Evolutionary conservation across 2,888 invertebrate genomes (phyloP).

Genomic region (Pogonocherus hispidulus): DNA sequence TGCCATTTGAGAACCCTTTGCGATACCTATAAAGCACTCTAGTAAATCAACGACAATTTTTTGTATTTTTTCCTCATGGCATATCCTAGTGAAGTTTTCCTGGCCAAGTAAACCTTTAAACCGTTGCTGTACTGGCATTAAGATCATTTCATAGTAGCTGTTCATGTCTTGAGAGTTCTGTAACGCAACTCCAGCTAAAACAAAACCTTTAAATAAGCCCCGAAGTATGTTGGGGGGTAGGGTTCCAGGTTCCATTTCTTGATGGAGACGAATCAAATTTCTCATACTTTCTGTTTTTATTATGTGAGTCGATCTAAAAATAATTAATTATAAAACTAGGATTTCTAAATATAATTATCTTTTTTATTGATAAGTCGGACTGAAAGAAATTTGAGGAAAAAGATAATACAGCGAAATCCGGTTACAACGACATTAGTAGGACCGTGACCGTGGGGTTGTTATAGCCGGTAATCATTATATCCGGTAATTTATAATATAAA

Average conservation of each 20-base stretch:
- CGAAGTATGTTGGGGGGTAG: constrained; percentile 75
- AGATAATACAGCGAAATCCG: too few species aligned
- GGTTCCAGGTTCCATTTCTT: constrained; percentile 69
- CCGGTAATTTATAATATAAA: too few species aligned
- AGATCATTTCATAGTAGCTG: constrained; percentile 66
- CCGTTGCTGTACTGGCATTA: constrained; percentile 69
- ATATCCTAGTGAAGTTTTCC: constrained; percentile 71
- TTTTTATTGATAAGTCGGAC: not conserved
- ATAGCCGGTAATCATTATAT: too few species aligned
- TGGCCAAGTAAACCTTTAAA: constrained; percentile 72
- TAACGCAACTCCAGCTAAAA: constrained; percentile 74
- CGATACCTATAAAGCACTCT: constrained; percentile 82
- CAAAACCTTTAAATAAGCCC: constrained; percentile 81
- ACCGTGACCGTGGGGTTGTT: too few species aligned
- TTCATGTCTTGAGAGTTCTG: constrained; percentile 59
- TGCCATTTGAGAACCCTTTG: constrained; percentile 72
- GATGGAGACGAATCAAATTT: constrained; percentile 71
- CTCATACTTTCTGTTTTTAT: constrained; percentile 73
- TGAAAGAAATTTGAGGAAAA: too few species aligned
- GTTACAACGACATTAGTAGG: too few species aligned
- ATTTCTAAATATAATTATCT: constrained; percentile 2
- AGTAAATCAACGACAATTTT: constrained; percentile 81
- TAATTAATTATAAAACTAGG: constrained; percentile 15
- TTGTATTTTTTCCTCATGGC: constrained; percentile 76
- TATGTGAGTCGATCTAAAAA: constrained; percentile 70